A percentile compares a stretch with the other conserved stretches of the same genome.
These are phyloP conservation scores for Fundulus diaphanus DNA, from an alignment of 2,797 vertebrate genomes.

Conservation along the genomic window DNA sequence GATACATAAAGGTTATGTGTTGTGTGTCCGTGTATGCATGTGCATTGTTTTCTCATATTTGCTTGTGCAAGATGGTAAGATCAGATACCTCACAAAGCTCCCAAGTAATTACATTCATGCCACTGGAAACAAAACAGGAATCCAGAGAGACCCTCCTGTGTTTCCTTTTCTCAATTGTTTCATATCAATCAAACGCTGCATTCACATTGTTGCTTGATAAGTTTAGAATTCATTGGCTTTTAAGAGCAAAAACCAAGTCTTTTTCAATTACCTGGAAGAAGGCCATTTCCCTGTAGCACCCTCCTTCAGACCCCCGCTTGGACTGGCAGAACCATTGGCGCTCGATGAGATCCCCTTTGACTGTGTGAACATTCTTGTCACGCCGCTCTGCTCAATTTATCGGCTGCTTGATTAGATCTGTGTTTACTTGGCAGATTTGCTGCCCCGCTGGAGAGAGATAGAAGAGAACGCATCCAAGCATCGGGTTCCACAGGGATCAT, in stretches of 20 bases:
- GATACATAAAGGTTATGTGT: slow-evolving; percentile 36
- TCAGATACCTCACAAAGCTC: slow-evolving; percentile 45
- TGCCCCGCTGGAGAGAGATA: slow-evolving; percentile 35
- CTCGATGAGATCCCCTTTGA: slow-evolving; percentile 54
- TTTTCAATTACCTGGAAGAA: slow-evolving; percentile 49
- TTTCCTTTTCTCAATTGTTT: slow-evolving; percentile 34
- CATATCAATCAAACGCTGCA: slow-evolving; percentile 26
- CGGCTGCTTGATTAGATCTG: slow-evolving; percentile 61
- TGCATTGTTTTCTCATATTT: slow-evolving; percentile 39
- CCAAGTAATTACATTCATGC: slow-evolving; percentile 42
- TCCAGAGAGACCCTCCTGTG: slow-evolving; percentile 13
- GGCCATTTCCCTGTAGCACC: slow-evolving; percentile 39
- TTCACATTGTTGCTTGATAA: slow-evolving; percentile 39
- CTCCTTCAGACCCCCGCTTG: slow-evolving; percentile 38
- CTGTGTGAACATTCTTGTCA: slow-evolving; percentile 78
- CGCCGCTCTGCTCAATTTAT: slow-evolving; percentile 66
- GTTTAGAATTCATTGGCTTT: slow-evolving; percentile 22
- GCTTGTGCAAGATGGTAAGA: slow-evolving; percentile 55
- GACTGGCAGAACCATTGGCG: slow-evolving; percentile 55
- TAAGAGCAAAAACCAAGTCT: slow-evolving; percentile 38
- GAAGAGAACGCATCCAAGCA: slow-evolving; percentile 20
- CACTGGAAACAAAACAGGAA: slow-evolving; percentile 37
- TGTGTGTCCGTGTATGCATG: slow-evolving; percentile 10
- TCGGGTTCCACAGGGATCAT: slow-evolving; percentile 18
- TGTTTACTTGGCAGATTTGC: slow-evolving; percentile 72